Evolutionary conservation across 2,888 invertebrate genomes (phyloP).

Genomic region (Drosophila trichaetosa): DNA sequence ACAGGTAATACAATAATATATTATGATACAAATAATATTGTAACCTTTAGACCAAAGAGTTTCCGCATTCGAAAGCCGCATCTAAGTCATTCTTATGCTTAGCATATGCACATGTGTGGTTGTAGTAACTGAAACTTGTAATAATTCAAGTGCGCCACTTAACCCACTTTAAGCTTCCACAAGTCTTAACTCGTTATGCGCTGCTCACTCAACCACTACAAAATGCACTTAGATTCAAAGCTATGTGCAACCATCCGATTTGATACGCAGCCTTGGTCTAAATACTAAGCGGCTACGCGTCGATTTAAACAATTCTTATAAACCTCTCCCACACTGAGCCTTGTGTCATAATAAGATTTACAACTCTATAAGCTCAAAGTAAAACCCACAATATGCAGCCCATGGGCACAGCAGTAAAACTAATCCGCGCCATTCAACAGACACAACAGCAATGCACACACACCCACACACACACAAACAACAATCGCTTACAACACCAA

Average conservation of each 20-base stretch:
- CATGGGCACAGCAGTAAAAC: slow-evolving; percentile 38
- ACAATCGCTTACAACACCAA: slow-evolving; percentile 47
- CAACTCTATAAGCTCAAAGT: slow-evolving; percentile 12
- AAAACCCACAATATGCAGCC: slow-evolving; percentile 20
- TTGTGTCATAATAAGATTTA: slow-evolving; percentile 42
- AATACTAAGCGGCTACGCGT: slow-evolving; percentile 3
- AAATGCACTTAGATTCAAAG: not conserved
- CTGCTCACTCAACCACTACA: not conserved
- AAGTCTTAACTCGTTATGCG: not conserved
- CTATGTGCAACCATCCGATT: not conserved
- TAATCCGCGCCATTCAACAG: slow-evolving; percentile 46
- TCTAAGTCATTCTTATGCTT: not conserved
- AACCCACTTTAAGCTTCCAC: not conserved
- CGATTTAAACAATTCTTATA: slow-evolving; percentile 11
- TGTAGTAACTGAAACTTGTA: not conserved
- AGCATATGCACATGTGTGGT: not conserved
- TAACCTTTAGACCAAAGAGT: not conserved
- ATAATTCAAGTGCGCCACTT: not conserved
- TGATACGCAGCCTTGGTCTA: slow-evolving; percentile 4
- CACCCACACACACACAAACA: not conserved
- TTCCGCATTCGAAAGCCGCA: not conserved
- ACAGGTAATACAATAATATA: not conserved
- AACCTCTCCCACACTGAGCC: slow-evolving; percentile 10
- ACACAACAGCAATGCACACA: slow-evolving; percentile 36
- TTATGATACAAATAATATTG: not conserved